Evolutionary conservation across 2,888 invertebrate species (phyloP).

Genomic region (Cheilosia scutellata): DNA sequence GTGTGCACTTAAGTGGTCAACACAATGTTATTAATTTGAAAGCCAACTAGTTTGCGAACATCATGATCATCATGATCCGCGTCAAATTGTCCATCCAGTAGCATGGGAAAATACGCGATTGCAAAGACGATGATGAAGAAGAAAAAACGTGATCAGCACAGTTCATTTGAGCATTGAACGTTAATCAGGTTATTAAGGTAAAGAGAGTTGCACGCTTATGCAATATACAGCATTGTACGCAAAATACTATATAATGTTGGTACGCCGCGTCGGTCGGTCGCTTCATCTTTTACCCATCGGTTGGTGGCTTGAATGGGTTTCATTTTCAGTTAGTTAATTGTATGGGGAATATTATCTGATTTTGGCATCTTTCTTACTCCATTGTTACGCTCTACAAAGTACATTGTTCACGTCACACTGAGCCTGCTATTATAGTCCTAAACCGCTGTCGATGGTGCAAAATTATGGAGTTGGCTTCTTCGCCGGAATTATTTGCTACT

Average conservation of each 20-base stretch:
- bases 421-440: not conserved
- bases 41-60: conserved; percentile 36
- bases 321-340: not conserved
- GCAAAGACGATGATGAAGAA: not conserved
- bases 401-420: conserved; percentile 17
- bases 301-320: conserved; percentile 18
- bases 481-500: conserved; percentile 34
- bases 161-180: conserved; percentile 46
- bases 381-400: conserved; percentile 47
- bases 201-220: conserved; percentile 58
- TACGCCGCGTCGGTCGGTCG: no score
- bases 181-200: conserved; percentile 62
- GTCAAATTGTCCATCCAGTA: conserved; percentile 26
- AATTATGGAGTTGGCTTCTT: conserved; percentile 37
- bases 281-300: conserved; percentile 23
- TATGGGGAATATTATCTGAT: conserved; percentile 52
- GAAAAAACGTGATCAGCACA: conserved; percentile 50
- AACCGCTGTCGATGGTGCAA: conserved; percentile 23
- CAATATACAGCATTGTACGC: conserved; percentile 6
- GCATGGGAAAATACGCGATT: conserved; percentile 48
- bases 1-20: conserved; percentile 13
- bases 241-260: no score
- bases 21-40: not conserved
- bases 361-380: conserved; percentile 48
- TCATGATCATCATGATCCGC: conserved; percentile 8